Percentiles rank a stretch among this genome's conserved stretches.
phyloP scores from a whole-genome alignment of 92 coral and sea anemone species.

The Anthopleura xanthogrammica region DNA sequence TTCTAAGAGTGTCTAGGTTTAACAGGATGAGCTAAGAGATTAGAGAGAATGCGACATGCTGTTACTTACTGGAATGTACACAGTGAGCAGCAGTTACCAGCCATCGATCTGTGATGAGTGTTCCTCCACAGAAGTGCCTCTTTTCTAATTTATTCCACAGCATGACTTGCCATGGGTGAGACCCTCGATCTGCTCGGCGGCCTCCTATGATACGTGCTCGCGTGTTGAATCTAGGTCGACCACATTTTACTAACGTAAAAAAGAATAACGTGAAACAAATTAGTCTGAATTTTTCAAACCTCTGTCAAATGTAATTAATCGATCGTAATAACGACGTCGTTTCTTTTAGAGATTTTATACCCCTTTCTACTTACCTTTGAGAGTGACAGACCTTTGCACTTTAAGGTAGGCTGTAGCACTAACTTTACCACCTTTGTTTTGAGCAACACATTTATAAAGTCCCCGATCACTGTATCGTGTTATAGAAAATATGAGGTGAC shows the following conservation, averaged over 20 bases:
- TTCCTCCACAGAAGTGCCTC: constrained; percentile 87
- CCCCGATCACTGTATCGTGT: constrained; percentile 62
- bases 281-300: too few relatives aligned
- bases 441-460: constrained; percentile 72
- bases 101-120: constrained; percentile 78
- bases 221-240: constrained; percentile 48
- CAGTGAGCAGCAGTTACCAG: constrained; percentile 95
- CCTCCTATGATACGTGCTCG: constrained; percentile 80
- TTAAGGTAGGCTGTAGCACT: constrained; percentile 61
- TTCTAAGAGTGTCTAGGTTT: too few relatives aligned
- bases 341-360: too few relatives aligned
- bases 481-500: constrained; percentile 40
- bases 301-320: too few relatives aligned
- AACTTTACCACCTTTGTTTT: constrained; percentile 63
- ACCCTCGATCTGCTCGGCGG: constrained; percentile 67
- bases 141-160: constrained; percentile 59
- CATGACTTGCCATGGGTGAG: constrained; percentile 89
- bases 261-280: background rate
- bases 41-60: too few relatives aligned
- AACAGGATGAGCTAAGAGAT: too few relatives aligned
- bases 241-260: constrained; percentile 53
- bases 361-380: constrained; percentile 37
- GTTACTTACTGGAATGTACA: constrained; percentile 49
- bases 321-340: too few relatives aligned
- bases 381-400: constrained; percentile 41